phyloP scores from a whole-genome alignment of 2,113 vertebrate genomes.

The Marcusenius ussheri region DNA sequence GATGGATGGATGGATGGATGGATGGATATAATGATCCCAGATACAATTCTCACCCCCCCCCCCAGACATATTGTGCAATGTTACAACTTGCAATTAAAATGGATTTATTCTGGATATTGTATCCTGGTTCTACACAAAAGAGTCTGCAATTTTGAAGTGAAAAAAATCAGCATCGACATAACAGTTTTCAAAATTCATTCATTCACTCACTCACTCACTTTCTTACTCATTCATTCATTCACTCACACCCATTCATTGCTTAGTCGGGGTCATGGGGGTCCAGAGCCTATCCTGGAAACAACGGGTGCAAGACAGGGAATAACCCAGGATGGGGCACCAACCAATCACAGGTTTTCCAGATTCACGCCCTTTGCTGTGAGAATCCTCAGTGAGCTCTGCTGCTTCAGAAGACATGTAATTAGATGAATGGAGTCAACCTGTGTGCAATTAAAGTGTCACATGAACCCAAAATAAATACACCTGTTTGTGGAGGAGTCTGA shows the following conservation, averaged over 20 bases:
- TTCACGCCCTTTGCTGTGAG: not conserved
- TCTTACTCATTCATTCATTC: not conserved
- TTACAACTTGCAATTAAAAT: not conserved
- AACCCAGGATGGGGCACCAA: not conserved
- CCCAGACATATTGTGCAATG: not conserved
- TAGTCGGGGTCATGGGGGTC: not conserved
- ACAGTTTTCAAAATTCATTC: not conserved
- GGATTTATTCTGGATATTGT: not conserved
- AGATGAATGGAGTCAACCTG: not conserved
- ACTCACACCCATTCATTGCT: not conserved
- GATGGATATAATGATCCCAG: not conserved
- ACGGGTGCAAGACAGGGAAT: not conserved
- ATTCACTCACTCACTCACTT: not conserved
- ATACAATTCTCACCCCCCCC: not conserved
- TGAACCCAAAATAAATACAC: not conserved
- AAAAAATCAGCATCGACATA: not conserved
- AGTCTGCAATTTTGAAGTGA: not conserved
- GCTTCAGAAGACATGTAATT: not conserved
- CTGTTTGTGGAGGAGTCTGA: not conserved
- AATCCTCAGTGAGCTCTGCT: not conserved
- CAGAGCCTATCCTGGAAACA: not conserved
- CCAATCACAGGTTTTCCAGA: not conserved
- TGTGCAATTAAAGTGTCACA: not conserved
- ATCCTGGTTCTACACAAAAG: not conserved
- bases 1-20: not conserved